Percentiles rank a stretch among this genome's conserved stretches.
Conservation (phyloP, 2,113 vertebrate genomes). For the Neofelis nebulosa region DNA sequence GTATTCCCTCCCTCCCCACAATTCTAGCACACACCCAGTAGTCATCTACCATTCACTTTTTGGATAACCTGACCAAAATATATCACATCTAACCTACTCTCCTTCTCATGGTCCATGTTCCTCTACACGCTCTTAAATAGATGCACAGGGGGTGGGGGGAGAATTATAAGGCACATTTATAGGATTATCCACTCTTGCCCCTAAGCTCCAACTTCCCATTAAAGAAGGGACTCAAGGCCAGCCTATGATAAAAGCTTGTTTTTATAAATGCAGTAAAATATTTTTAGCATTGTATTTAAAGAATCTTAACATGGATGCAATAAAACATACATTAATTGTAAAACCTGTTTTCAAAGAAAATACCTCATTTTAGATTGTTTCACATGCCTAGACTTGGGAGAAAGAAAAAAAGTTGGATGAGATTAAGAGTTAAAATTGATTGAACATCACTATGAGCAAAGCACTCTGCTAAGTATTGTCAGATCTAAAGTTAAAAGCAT, state of each 20-base stretch:
- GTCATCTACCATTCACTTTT: background rate
- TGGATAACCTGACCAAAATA: background rate
- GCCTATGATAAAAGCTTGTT: background rate
- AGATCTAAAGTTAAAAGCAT: background rate
- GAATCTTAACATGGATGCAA: background rate
- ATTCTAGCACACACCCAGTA: background rate
- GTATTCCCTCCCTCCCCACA: background rate
- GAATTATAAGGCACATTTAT: background rate
- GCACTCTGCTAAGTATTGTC: background rate
- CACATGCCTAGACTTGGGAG: background rate
- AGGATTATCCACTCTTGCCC: background rate
- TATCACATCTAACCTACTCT: background rate
- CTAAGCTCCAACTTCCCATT: background rate
- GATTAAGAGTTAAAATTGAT: conserved; percentile 15
- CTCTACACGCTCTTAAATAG: background rate
- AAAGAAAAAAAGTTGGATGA: background rate
- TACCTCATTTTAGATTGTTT: background rate
- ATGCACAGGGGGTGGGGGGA: background rate
- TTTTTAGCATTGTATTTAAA: conserved; percentile 25
- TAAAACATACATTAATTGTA: background rate
- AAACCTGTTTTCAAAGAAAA: conserved; percentile 44
- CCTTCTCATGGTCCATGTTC: background rate
- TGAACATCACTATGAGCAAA: background rate
- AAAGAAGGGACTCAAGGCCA: background rate
- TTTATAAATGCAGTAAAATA: background rate